phyloP scores from a whole-genome alignment of 1,140 invertebrate genomes.

The Rhizoglyphus robini region DNA sequence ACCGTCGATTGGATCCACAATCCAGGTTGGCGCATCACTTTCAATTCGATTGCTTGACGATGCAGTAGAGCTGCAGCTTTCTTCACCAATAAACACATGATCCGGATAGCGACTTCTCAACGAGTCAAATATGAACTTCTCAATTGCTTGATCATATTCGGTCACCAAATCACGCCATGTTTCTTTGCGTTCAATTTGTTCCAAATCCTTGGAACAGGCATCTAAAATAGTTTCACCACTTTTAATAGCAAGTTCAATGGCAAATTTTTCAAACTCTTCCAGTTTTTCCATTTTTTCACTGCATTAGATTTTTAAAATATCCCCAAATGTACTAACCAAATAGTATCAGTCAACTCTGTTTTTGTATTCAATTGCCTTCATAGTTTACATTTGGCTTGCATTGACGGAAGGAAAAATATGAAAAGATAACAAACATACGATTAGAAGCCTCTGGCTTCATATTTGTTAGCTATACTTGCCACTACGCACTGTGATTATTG shows the following conservation, averaged over 20 bases:
- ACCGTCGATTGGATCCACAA: slow-evolving; percentile 84
- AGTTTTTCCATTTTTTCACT: slow-evolving; percentile 30
- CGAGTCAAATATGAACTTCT: slow-evolving; percentile 63
- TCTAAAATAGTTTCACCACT: slow-evolving; percentile 49
- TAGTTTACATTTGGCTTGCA: too few relatives aligned
- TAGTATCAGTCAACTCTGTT: too few relatives aligned
- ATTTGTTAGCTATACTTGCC: too few relatives aligned
- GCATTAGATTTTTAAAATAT: too few relatives aligned
- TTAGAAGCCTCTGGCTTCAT: too few relatives aligned
- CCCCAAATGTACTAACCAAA: too few relatives aligned
- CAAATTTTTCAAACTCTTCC: slow-evolving; percentile 42
- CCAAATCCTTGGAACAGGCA: slow-evolving; percentile 45
- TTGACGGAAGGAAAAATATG: too few relatives aligned
- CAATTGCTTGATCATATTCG: slow-evolving; percentile 84
- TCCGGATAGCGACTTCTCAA: slow-evolving; percentile 61
- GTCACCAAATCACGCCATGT: slow-evolving; percentile 75
- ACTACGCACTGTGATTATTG: too few relatives aligned
- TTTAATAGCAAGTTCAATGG: slow-evolving; percentile 40
- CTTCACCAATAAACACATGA: slow-evolving; percentile 94
- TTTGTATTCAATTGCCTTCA: too few relatives aligned
- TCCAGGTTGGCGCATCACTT: slow-evolving; percentile 87
- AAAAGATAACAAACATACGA: too few relatives aligned
- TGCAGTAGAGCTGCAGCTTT: slow-evolving; percentile 54
- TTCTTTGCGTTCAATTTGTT: slow-evolving; percentile 61
- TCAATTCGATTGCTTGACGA: slow-evolving; percentile 37